Evolutionary conservation across 2,797 vertebrate species (phyloP), one percentile per base, ranked within the genome.

Genomic region (Notolabrus celidotus): DNA sequence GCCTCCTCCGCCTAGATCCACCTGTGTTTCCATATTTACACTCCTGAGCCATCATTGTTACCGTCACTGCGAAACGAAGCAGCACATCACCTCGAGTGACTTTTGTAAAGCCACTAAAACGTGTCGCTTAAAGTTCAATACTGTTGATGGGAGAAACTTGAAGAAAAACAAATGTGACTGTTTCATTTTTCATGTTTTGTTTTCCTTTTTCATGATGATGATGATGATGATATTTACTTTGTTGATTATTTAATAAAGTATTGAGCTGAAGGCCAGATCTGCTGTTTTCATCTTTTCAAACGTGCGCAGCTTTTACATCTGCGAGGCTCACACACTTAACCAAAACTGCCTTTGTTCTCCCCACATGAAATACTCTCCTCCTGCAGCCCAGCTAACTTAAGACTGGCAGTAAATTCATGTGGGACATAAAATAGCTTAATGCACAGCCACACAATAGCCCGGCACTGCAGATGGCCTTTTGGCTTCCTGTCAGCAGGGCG

Each of bases 231-330:
- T 82, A 83, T 90, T 88, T 84, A 84, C 72, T 43, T 66, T 88
- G 77, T 85, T 82, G 71, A 84, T 88, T 88, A 93, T 94, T 92
- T 92, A 94, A 94, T 94, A 94, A 94, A 93, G 83, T 87, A 72
- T 86, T 84, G 67, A 88, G 72, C 76, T 84, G 64, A 85, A 84
- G 72, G 70, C 27, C 49, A 73, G 53, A 62, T 15, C 27, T 22
- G 7, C 0, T 4, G 17, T 17, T 27, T 8, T 1, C 50, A 12
- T 49, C 22, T 23, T 16, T 34, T 38, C 12, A 3, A 8, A 6
- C 58, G 25, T 33, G 2, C 27, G 17, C 22, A 31, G 53, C 45
- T 58, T n/a, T 54, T 41, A 47, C 64, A 63, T 79, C 74, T 87
- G 79, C 22, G 10, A 67, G 14, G 49, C 59, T 50, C 72, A 16